These are phyloP conservation scores for Agrochola lychnidis DNA, from an alignment of 2,888 invertebrate species.

Conservation along the genomic window DNA sequence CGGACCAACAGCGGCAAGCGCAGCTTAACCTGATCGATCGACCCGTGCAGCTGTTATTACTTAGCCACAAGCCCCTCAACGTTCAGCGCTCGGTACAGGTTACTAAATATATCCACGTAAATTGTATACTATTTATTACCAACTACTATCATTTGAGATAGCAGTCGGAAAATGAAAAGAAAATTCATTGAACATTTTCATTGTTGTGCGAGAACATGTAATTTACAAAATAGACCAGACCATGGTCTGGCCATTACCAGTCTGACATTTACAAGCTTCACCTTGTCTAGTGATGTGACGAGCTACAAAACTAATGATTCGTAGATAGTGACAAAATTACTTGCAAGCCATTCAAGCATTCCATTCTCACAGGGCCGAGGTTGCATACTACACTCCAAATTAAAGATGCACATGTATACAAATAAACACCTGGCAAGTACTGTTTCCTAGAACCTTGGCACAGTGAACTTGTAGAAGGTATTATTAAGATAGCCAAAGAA, in stretches of 20 bases:
- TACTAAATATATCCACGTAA: too few species aligned
- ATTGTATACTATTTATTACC: neutral
- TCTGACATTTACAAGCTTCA: conserved; percentile 10
- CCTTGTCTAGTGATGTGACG: conserved; percentile 17
- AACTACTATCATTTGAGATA: neutral
- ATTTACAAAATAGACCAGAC: conserved; percentile 28
- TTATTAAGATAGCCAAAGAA: conserved; percentile 22
- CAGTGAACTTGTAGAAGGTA: conserved; percentile 57
- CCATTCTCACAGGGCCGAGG: conserved; percentile 43
- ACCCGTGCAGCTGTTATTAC: too few species aligned
- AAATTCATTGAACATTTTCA: neutral
- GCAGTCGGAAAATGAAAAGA: neutral
- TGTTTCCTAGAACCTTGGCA: conserved; percentile 66
- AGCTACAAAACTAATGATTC: conserved; percentile 11
- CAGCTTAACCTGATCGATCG: too few species aligned
- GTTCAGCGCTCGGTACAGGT: too few species aligned
- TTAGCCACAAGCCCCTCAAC: too few species aligned
- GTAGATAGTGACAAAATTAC: conserved; percentile 5
- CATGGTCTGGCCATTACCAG: neutral
- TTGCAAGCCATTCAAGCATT: conserved; percentile 38
- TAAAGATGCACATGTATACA: conserved; percentile 43
- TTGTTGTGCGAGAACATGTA: conserved; percentile 26
- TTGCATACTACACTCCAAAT: conserved; percentile 37
- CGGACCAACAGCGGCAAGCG: too few species aligned
- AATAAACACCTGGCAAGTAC: conserved; percentile 60